phyloP scores from a whole-genome alignment of 2,797 vertebrate genomes.

The Sternarchorhynchus goeldii region DNA sequence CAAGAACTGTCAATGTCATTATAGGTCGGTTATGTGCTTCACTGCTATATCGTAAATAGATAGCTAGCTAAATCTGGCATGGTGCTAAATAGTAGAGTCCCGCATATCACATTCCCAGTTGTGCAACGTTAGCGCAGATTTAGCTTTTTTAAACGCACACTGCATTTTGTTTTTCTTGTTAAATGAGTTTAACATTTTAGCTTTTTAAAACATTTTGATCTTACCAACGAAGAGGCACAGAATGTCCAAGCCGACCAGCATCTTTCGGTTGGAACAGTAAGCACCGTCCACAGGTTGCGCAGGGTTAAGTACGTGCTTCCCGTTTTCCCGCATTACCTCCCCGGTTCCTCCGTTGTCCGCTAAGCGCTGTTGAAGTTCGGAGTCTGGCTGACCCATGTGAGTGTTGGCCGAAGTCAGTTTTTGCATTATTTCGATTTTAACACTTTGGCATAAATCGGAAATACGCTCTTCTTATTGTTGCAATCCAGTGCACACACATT shows the following conservation, averaged over 20 bases:
- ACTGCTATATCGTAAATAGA: neutral
- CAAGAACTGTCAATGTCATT: slow-evolving; percentile 45
- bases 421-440: slow-evolving; percentile 62
- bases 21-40: slow-evolving; percentile 10
- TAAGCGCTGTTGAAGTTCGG: slow-evolving; percentile 74
- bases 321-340: slow-evolving; percentile 73
- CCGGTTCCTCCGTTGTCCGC: slow-evolving; percentile 67
- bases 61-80: neutral
- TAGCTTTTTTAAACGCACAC: too few relatives aligned
- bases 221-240: slow-evolving; percentile 78
- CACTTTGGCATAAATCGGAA: neutral
- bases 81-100: neutral
- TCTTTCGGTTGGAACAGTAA: slow-evolving; percentile 72
- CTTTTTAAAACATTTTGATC: slow-evolving; percentile 37
- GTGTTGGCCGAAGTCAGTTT: slow-evolving; percentile 68
- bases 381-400: slow-evolving; percentile 70
- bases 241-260: slow-evolving; percentile 78
- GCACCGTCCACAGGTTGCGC: slow-evolving; percentile 57
- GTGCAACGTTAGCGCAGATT: neutral
- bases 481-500: neutral
- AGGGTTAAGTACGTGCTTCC: slow-evolving; percentile 62
- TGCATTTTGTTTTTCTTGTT: neutral
- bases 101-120: too few relatives aligned
- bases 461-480: neutral
- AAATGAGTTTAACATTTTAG: neutral